Evolutionary conservation across 2,888 invertebrate genomes (phyloP), one percentile per base, ranked within the genome.

Genomic region (Cheilosia impressa): DNA sequence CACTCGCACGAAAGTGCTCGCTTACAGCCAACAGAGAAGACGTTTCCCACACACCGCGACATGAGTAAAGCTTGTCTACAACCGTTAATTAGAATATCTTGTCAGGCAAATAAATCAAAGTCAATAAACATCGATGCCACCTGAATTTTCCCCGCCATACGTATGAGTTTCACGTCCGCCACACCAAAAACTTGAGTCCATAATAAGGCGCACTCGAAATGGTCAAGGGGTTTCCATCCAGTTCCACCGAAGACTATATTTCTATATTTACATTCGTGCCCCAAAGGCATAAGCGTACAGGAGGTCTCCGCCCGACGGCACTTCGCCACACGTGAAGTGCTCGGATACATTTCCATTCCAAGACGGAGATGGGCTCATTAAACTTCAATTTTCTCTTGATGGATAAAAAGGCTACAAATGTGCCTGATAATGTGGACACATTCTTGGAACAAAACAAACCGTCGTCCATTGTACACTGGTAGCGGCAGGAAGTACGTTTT

Each of bases 291-390:
- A 43, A 38, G 66, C 76, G 31, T 31, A 53, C 34, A 52, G 45
- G 60, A 45, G 57, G 53, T 66, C 72, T 57, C 50, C 60, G 73
- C 41, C 52, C 43, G 43, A 9, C 47, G n/a, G 31, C 38, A 75
- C 75, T 76, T 63, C 63, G 31, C 69, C 53, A 24, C 43, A 80
- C 52, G 50, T 57, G 31, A 79, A 79, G 76, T 85, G 69, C 84
- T 76, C 66, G 43, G 84, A 85, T 85, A 80, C 76, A 76, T 85
- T 85, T 85, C 76, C 76, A 80, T 85, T 76, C 80, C 55, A 72
- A 76, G 75, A 66, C 50, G 53, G 65, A 75, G 45, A 71, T 76
- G 57, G 69, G 66, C 80, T 85, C 84, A 80, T 80, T 85, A 85
- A 76, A 85, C 80, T 62, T 80, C 71, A 84, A 76, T 84, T 75